Conservation (phyloP, 2,888 invertebrate genomes). For the Digitonthophagus gazella region DNA sequence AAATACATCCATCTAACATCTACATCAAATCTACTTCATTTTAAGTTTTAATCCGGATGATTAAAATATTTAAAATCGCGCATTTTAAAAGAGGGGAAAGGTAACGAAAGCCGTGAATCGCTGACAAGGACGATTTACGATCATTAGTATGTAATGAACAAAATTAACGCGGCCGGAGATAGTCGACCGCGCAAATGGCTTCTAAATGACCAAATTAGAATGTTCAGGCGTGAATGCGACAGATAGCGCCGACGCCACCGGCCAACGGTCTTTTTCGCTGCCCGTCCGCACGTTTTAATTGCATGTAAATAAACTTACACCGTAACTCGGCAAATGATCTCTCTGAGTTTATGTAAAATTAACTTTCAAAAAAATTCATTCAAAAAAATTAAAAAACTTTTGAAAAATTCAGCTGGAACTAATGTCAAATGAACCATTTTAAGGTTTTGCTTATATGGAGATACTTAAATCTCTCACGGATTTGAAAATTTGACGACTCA, state of each 20-base stretch:
- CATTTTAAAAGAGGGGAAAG: neutral
- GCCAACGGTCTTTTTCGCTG: neutral
- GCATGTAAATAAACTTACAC: neutral
- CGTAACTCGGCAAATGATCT: neutral
- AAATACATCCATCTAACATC: neutral
- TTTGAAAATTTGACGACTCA: too few species aligned
- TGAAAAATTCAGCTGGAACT: too few species aligned
- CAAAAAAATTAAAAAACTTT: too few species aligned
- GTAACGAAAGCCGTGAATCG: neutral
- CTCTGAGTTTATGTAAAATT: neutral
- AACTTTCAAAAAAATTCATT: too few species aligned
- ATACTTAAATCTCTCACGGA: too few species aligned
- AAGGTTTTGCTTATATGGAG: too few species aligned
- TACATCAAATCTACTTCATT: neutral
- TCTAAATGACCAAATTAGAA: slow-evolving; percentile 24
- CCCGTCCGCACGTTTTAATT: neutral
- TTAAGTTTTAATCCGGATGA: neutral
- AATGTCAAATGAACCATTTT: too few species aligned
- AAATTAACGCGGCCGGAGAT: slow-evolving; percentile 23
- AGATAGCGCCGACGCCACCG: slow-evolving; percentile 7
- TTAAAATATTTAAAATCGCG: neutral
- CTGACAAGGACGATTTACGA: slow-evolving; percentile 15
- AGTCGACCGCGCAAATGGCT: slow-evolving; percentile 19
- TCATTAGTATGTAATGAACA: slow-evolving; percentile 23
- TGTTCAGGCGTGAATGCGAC: slow-evolving; percentile 25